Percentiles rank a stretch among this genome's conserved stretches.
These are phyloP conservation scores for Caenorhabditis sp. DNA, from an alignment of 2,888 invertebrate genomes.

Conservation along the genomic window DNA sequence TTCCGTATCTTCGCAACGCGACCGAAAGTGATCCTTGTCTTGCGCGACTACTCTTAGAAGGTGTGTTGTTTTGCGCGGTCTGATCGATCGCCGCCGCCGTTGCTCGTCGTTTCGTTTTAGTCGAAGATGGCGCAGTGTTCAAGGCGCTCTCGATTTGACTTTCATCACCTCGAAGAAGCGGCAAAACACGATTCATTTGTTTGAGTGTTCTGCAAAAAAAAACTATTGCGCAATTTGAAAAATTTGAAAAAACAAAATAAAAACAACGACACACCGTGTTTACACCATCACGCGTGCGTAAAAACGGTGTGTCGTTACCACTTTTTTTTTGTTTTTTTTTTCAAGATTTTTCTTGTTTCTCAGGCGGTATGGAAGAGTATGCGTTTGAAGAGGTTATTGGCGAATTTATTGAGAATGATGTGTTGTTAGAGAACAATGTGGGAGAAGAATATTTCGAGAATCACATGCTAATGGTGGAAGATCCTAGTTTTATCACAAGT, in stretches of 20 bases:
- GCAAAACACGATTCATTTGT: slow-evolving; percentile 37
- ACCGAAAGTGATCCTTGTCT: slow-evolving; percentile 20
- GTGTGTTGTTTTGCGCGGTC: slow-evolving; percentile 18
- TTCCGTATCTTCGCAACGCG: slow-evolving; percentile 19
- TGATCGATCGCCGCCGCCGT: slow-evolving; percentile 5
- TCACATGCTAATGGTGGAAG: too few relatives aligned
- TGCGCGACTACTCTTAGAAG: slow-evolving; percentile 9
- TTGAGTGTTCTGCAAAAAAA: slow-evolving; percentile 25
- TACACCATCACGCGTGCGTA: neutral
- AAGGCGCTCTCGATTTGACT: slow-evolving; percentile 16
- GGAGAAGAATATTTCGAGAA: too few relatives aligned
- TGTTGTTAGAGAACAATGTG: too few relatives aligned
- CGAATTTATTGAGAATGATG: neutral
- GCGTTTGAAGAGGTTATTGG: neutral
- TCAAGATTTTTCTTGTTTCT: neutral
- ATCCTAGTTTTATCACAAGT: neutral
- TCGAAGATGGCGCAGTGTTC: slow-evolving; percentile 22
- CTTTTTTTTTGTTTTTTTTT: neutral
- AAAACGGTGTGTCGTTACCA: too few relatives aligned
- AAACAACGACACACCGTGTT: neutral
- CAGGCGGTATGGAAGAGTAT: neutral
- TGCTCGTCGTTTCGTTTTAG: slow-evolving; percentile 9
- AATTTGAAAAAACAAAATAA: too few relatives aligned
- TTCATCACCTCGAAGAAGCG: slow-evolving; percentile 22
- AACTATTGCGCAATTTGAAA: too few relatives aligned